Evolutionary conservation across 2,113 vertebrate genomes (phyloP), one percentile per base, ranked within the genome.

Genomic region (Chaetodon trifascialis): DNA sequence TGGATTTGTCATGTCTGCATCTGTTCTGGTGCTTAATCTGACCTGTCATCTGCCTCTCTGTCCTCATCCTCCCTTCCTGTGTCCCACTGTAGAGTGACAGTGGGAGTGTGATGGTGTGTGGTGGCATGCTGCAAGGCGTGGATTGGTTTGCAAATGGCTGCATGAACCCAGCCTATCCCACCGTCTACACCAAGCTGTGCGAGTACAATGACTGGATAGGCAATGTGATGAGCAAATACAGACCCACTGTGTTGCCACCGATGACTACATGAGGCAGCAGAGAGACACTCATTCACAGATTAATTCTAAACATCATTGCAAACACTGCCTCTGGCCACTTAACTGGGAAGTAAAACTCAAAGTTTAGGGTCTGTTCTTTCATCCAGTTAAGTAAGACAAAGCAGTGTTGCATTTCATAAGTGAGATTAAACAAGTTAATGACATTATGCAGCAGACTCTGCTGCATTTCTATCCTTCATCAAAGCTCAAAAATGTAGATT

Each of bases 111-210:
- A 59, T 94, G 90, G 87, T 86, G 54, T 94, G 92, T 9, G 69
- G 60, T 15, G 91, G 89, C 2, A 46, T 90, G 85, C 82, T 95
- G 67, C 90, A 94, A 81, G 91, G 90, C 5, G 30, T 94, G 38
- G 73, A 75, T 25, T 92, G 93, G 91, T 88, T 76, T 55, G 9
- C 17, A 2, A 36, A 72, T 0, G 83, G 91, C 77, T 90, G 91
- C 69, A 14, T 2, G 0, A 46, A 86, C 56, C 81, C 69, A 1
- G 72, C 73, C 7, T 0, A 89, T 72, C 81, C 89, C 38, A 87
- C 44, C 40, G 54, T 90, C 60, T 92, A 92, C 79, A 86, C 78
- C 64, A 88, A 91, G 54, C 21, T 93, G 73, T 92, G 91, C 79
- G 2, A 0, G 16, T 93, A 93, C 88, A 91, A 67, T 7, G 0